Evolutionary conservation across 2,797 vertebrate species (phyloP).

Genomic region (Aeoliscus strigatus): DNA sequence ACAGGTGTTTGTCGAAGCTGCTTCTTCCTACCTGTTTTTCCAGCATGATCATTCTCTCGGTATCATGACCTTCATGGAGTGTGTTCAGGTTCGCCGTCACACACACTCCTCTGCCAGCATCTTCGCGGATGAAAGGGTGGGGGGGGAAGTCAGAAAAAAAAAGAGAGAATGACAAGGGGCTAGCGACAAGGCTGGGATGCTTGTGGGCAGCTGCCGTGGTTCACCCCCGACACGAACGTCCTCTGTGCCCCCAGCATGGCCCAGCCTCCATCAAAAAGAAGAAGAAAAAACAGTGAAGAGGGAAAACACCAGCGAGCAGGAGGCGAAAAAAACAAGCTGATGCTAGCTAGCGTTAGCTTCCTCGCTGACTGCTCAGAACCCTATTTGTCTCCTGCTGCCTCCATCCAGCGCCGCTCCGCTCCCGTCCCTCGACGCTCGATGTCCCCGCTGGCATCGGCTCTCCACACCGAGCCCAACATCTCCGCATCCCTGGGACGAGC

Average conservation of each 20-base stretch:
- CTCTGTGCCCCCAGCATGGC: constrained; percentile 31
- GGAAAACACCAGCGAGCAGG: background rate
- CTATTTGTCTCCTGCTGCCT: constrained; percentile 45
- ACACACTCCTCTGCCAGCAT: constrained; percentile 43
- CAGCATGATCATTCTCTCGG: constrained; percentile 77
- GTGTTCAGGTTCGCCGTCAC: constrained; percentile 35
- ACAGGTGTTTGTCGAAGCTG: constrained; percentile 23
- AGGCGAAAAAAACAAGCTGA: constrained; percentile 6
- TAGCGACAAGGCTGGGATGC: constrained; percentile 20
- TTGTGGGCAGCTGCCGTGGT: constrained; percentile 7
- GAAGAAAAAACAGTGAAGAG: background rate
- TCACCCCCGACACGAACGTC: constrained; percentile 41
- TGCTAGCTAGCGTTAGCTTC: constrained; percentile 46
- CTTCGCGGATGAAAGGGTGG: constrained; percentile 19
- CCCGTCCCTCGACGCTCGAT: constrained; percentile 21
- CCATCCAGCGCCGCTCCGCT: constrained; percentile 41
- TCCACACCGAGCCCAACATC: constrained; percentile 5
- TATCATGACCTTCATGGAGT: constrained; percentile 69
- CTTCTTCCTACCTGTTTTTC: constrained; percentile 69
- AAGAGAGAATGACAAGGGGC: background rate
- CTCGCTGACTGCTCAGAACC: constrained; percentile 40
- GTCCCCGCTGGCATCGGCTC: background rate
- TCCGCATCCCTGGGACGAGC: constrained; percentile 36
- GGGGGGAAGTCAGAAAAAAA: background rate
- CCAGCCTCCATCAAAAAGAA: no score